Evolutionary conservation across 2,888 invertebrate genomes (phyloP), one percentile per base, ranked within the genome.

Genomic region (Netelia virgata): DNA sequence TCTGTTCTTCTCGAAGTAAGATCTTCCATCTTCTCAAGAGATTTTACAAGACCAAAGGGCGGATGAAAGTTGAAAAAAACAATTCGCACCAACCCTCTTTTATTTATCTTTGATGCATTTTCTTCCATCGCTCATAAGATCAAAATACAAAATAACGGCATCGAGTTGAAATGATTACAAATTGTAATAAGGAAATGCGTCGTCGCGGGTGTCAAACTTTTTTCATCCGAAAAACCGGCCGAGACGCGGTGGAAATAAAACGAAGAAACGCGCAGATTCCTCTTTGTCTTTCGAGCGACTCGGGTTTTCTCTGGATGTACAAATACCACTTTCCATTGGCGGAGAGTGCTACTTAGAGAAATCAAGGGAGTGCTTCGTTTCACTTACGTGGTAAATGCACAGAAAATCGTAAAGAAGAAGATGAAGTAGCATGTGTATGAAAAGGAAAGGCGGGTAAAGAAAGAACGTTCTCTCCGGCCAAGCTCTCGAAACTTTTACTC

Each of bases 291-390:
- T 59, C 20, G n/a, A 36, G 41, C 50, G 50, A 72, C 57, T 41
- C 23, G 43, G 28, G 53, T 66, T 74, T 68, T 72, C 70, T 47
- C 55, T 76, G 23, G 20, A 11, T 47, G 47, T n/a, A 23, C 47
- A 68, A 43, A 23, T 72, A 90, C 90, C 91, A 92, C 92, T 90
- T 72, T 90, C 90, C 91, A 92, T 92, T 90, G 91, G 88, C 83
- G 84, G 90, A 92, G 92, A 92, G 92, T 93, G 92, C 92, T 92
- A 93, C 93, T 93, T 93, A 91, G 88, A 93, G 90, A 93, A 93
- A 93, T 93, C 92, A 93, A 90, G 86, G 83, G 87, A 87, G 86
- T 88, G 85, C 86, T 85, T 88, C 85, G 89, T 90, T 86, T 90
- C 91, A 91, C 92, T 92, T 92, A 91, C 90, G 87, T 91, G 90